Base-by-base conservation (phyloP, 2,113 vertebrate species). In the Nipponia nippon region DNA sequence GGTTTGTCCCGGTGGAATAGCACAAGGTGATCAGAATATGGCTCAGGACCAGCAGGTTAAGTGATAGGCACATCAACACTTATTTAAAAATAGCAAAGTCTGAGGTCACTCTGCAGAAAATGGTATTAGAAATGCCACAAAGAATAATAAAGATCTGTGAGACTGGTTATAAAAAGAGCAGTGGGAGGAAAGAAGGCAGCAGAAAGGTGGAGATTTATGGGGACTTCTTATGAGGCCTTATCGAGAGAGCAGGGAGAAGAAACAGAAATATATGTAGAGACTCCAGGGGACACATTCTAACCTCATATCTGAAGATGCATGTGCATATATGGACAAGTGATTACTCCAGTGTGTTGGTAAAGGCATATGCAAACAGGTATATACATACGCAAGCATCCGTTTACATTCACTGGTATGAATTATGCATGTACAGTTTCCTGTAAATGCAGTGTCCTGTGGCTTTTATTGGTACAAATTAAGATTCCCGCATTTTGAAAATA, bases 161-260 rank as follows among this genome's bases (percentile, higher is more conserved):
- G 85, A 49, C 55, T 66, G 46, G 53, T 66, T 88, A 81, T 90
- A 83, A 93, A 83, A 93, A 92, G 67, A 61, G 71, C 76, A 75
- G 56, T 27, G 85, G 26, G 47, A 81, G 46, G 76, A 86, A 86
- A 75, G 63, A 80, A 86, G 46, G 46, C 75, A 86, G 90, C 30
- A 77, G 79, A 85, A 96, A 89, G 21, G 65, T 90, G 82, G 40
- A 89, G 66, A 95, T 95, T 92, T 95, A 97, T 81, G 59, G 83
- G 79, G 13, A 27, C 66, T 84, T 67, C 27, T 91, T 85, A 40
- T 16, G 46, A 72, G n/a, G 10, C 67, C 36, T 73, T 81, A 50
- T 18, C 4, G 22, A 86, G 53, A 77, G 25, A 88, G 26, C 23
- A 66, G 53, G 14, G 58, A 93, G 29, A 73, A 77, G 81, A 88